Conservation (phyloP, 2,797 vertebrate species). For the Falco biarmicus region DNA sequence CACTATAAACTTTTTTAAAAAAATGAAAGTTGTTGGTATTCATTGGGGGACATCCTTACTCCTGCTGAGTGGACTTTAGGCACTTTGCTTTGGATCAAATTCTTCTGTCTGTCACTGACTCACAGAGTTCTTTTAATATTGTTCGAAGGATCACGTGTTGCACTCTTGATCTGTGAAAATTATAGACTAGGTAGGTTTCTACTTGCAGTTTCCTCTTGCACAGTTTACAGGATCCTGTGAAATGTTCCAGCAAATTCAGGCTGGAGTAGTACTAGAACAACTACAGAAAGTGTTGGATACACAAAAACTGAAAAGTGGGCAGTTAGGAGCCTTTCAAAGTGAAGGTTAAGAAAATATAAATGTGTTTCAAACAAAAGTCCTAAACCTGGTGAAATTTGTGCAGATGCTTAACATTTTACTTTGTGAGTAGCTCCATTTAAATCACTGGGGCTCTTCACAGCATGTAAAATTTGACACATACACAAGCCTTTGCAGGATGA, state of each 20-base stretch:
- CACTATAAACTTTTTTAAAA: neutral
- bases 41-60: neutral
- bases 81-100: neutral
- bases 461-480: constrained; percentile 15
- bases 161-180: neutral
- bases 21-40: neutral
- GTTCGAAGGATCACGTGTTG: neutral
- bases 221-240: neutral
- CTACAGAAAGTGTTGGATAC: neutral
- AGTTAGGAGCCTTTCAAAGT: neutral
- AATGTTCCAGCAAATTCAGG: neutral
- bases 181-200: neutral
- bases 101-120: neutral
- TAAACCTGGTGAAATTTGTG: neutral
- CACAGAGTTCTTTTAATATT: neutral
- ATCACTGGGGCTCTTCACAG: constrained; percentile 24
- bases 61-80: neutral
- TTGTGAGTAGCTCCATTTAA: neutral
- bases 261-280: neutral
- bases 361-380: neutral
- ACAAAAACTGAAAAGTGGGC: neutral
- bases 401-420: neutral
- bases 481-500: constrained; percentile 22
- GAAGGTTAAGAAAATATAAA: neutral
- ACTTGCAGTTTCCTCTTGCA: neutral